phyloP scores from a whole-genome alignment of 2,888 invertebrate genomes.

The Aleiodes testaceus region DNA sequence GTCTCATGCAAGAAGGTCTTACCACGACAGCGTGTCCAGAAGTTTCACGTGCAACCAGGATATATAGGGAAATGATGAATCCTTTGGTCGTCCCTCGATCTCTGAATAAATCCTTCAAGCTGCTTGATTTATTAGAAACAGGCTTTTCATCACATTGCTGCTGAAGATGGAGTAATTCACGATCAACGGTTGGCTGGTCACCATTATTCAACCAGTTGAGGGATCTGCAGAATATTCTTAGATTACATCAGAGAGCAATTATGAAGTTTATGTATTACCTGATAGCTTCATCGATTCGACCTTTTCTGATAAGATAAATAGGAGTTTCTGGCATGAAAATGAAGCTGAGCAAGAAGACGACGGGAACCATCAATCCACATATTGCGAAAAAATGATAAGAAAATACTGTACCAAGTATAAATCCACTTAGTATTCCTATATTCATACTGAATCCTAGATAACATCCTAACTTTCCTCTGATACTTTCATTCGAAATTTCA shows the following conservation, averaged over 20 bases:
- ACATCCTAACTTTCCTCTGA: constrained; percentile 76
- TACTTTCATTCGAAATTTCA: constrained; percentile 77
- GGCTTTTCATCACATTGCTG: constrained; percentile 55
- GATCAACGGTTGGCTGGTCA: constrained; percentile 58
- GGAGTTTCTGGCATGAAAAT: constrained; percentile 77
- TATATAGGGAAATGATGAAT: constrained; percentile 66
- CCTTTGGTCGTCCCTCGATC: constrained; percentile 68
- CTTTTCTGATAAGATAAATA: constrained; percentile 68
- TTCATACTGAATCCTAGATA: constrained; percentile 74
- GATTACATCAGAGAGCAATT: background rate
- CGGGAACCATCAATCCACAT: constrained; percentile 63
- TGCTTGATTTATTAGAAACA: constrained; percentile 44
- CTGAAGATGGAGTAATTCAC: constrained; percentile 61
- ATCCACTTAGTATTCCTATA: constrained; percentile 70
- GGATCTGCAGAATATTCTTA: constrained; percentile 53
- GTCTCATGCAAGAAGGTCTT: constrained; percentile 43
- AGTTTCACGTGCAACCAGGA: constrained; percentile 72
- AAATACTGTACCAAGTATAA: constrained; percentile 71
- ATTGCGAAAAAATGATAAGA: constrained; percentile 73
- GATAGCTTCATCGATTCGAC: constrained; percentile 64
- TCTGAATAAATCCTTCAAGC: constrained; percentile 67
- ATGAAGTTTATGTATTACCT: constrained; percentile 22
- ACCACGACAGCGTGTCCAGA: constrained; percentile 73
- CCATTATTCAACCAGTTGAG: constrained; percentile 63
- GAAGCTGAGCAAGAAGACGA: constrained; percentile 71